Conservation (phyloP, 2,797 vertebrate species). For the Dendrocincla fuliginosa region DNA sequence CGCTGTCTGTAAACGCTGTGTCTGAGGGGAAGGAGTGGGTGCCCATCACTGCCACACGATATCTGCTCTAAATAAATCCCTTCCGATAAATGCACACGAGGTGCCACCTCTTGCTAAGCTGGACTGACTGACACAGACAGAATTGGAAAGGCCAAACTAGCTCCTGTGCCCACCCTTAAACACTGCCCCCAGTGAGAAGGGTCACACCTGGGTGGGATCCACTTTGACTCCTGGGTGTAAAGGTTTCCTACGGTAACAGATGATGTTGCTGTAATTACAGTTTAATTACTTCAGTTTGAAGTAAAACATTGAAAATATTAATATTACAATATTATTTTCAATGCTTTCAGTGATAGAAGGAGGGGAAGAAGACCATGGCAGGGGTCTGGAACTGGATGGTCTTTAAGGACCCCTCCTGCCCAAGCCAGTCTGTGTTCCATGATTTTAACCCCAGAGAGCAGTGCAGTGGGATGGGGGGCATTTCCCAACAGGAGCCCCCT, state of each 20-base stretch:
- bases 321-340: neutral
- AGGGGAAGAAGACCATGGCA: neutral
- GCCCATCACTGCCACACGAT: neutral
- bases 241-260: neutral
- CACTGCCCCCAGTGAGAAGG: neutral
- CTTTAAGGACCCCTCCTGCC: neutral
- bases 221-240: neutral
- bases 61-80: neutral
- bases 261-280: neutral
- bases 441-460: rapidly evolving
- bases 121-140: neutral
- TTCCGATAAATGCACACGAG: neutral
- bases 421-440: rapidly evolving
- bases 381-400: rapidly evolving
- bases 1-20: rapidly evolving
- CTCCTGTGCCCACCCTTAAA: neutral
- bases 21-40: neutral
- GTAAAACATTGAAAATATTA: neutral
- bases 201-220: neutral
- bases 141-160: rapidly evolving
- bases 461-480: neutral
- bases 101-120: neutral
- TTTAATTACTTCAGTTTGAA: neutral
- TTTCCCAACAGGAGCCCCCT: neutral
- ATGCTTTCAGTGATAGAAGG: neutral